Conservation (phyloP, 2,113 vertebrate species). For the Myodes glareolus region DNA sequence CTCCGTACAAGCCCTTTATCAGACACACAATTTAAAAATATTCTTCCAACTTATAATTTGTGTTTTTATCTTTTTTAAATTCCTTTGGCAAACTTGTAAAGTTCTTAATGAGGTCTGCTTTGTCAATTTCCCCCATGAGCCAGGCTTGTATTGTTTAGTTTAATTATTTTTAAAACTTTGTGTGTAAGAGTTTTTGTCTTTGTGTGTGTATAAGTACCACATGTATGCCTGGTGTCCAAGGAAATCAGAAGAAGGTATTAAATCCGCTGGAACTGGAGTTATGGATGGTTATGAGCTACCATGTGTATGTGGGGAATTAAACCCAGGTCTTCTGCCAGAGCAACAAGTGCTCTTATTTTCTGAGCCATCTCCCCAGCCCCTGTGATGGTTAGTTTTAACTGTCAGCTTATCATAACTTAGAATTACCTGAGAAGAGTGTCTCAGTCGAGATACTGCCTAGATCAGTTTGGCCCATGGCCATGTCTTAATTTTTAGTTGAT, state of each 20-base stretch:
- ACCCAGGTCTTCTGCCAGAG: background rate
- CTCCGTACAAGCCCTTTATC: background rate
- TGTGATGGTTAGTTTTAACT: background rate
- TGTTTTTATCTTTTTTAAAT: background rate
- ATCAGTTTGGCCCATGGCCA: background rate
- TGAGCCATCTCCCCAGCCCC: background rate
- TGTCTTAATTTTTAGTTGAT: background rate
- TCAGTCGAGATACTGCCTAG: background rate
- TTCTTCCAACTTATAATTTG: background rate
- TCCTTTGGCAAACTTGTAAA: background rate
- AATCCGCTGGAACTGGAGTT: background rate
- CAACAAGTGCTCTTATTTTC: background rate
- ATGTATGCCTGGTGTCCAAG: background rate
- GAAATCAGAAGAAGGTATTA: background rate
- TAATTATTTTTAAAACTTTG: background rate
- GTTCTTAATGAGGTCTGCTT: background rate
- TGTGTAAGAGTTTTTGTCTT: too few relatives aligned
- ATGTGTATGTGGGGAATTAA: background rate
- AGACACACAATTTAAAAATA: background rate
- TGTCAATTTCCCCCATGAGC: background rate
- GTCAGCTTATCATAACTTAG: background rate
- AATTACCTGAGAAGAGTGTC: background rate
- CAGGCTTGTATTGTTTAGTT: background rate
- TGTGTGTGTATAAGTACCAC: too few relatives aligned
- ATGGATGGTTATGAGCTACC: too few relatives aligned